Base-by-base conservation (phyloP, 2,888 invertebrate genomes). In the Platycheirus albimanus region DNA sequence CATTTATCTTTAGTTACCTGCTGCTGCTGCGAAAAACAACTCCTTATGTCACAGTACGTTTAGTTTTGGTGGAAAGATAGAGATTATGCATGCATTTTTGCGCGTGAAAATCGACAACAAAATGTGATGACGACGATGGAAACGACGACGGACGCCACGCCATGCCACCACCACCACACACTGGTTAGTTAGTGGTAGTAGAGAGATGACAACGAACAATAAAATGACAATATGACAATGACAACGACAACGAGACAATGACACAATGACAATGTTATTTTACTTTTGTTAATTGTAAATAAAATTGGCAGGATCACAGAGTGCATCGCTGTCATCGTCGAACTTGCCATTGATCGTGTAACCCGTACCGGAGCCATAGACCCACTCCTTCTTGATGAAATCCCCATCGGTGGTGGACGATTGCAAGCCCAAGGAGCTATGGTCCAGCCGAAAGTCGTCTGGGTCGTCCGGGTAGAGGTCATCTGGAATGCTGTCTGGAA, bases 371-470 rank as follows among this genome's bases (percentile, higher is more conserved):
- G 88, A 85, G 72, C 90, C 90, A 64, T 90, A 90, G 30, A 88
- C 90, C 90, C 90, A 90, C 86, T 90, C 90, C 86, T 90, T 90
- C 19, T 90, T 90, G 19, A 90, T 90, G 78, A 90, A 90, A 76
- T 90, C 90, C 7, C 89, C 90, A 74, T 90, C 90, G 52, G 88
- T 90, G 20, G 90, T 90, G 54, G 90, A 90, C 8, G 90, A 90
- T 13, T 90, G 89, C 13, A 90, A 89, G 49, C 89, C 89, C 85
- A 90, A 64, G 15, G 90, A 90, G 74, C 89, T 90, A 76, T 90
- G 90, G 86, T 90, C 90, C 86, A 90, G 76, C 33, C 89, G 90
- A 74, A 90, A 90, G 72, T 90, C 90, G 86, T 90, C 90, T 76
- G 90, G 90, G 51, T 89, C 90, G 61, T 90, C 89, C 17, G 89